Percentiles rank a stretch among this genome's conserved stretches.
Conservation (phyloP, 2,888 invertebrate species). For the Cataglyphis altisquamis region DNA sequence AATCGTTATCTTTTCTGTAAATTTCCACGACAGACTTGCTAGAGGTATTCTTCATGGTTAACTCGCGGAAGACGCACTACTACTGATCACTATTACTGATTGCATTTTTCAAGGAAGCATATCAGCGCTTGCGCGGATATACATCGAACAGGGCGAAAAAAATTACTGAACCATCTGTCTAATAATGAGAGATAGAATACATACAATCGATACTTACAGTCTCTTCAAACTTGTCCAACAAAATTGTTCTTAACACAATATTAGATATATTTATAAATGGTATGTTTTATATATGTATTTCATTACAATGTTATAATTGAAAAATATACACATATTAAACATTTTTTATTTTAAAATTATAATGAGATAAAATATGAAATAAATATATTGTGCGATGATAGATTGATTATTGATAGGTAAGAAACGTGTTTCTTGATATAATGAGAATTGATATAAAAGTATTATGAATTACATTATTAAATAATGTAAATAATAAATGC, state of each 20-base stretch:
- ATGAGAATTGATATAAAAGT: background rate
- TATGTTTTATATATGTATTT: too few relatives aligned
- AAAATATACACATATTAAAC: background rate
- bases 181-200: background rate
- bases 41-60: conserved; percentile 12
- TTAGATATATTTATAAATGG: background rate
- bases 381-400: background rate
- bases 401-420: background rate
- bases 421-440: background rate
- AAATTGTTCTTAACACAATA: conserved; percentile 9
- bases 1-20: conserved; percentile 50
- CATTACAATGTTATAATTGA: too few relatives aligned
- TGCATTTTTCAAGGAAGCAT: background rate
- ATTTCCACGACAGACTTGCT: background rate
- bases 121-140: conserved; percentile 24
- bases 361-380: conserved; percentile 14
- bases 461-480: background rate
- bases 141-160: background rate
- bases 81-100: conserved; percentile 9
- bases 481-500: too few relatives aligned
- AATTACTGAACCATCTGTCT: conserved; percentile 11
- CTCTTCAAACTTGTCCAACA: background rate
- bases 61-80: background rate
- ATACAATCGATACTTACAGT: conserved; percentile 36
- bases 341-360: too few relatives aligned